These are phyloP conservation scores for Cephus cinctus DNA, from an alignment of 1,140 invertebrate genomes.

Conservation along the genomic window DNA sequence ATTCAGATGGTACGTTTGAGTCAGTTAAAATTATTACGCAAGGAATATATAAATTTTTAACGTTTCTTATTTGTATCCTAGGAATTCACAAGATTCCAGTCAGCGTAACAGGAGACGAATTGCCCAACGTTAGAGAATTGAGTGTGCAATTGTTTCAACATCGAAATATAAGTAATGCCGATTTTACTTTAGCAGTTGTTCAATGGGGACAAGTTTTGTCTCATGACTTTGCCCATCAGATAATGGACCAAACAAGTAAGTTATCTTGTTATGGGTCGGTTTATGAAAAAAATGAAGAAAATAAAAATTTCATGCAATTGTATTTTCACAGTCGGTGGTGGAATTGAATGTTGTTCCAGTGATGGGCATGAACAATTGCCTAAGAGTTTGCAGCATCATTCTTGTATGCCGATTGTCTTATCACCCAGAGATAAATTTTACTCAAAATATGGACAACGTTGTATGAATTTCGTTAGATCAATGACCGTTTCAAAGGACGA, in stretches of 20 bases:
- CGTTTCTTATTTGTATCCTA: constrained; percentile 18
- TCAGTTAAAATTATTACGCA: too few species aligned
- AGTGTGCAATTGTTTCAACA: constrained; percentile 53
- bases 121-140: constrained; percentile 56
- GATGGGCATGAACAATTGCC: constrained; percentile 53
- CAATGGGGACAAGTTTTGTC: constrained; percentile 63
- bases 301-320: neutral
- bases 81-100: constrained; percentile 53
- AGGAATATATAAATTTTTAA: neutral
- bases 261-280: neutral
- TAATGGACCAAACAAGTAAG: constrained; percentile 53
- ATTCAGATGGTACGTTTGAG: constrained; percentile 61
- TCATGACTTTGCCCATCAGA: constrained; percentile 56
- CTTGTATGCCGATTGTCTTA: constrained; percentile 73
- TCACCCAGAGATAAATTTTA: constrained; percentile 69
- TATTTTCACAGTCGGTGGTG: constrained; percentile 47
- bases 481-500: constrained; percentile 63
- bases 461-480: constrained; percentile 66
- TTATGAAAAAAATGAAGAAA: constrained; percentile 9
- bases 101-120: constrained; percentile 41
- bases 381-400: constrained; percentile 58
- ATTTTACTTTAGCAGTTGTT: constrained; percentile 51
- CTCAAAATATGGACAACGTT: constrained; percentile 58
- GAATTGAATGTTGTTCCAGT: constrained; percentile 58
- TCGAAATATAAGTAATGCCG: constrained; percentile 40